These are phyloP conservation scores for Mamestra configurata DNA, from an alignment of 1,140 invertebrate species.

Conservation along the genomic window DNA sequence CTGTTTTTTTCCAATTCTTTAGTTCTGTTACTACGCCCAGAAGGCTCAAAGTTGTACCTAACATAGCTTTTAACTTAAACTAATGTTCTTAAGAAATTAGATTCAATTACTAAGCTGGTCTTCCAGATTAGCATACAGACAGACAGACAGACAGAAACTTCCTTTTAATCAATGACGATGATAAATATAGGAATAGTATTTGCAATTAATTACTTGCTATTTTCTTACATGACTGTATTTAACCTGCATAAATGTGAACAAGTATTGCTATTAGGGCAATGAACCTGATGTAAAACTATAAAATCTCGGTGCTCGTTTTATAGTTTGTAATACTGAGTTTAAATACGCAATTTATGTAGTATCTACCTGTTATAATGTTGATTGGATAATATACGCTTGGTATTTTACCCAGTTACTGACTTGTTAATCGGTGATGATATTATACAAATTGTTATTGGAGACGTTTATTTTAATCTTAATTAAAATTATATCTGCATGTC, in stretches of 20 bases:
- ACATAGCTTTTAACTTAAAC: neutral
- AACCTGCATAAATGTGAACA: slow-evolving; percentile 21
- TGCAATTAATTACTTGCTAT: slow-evolving; percentile 30
- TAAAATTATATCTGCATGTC: no score
- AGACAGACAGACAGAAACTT: slow-evolving; percentile 11
- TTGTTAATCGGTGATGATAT: neutral
- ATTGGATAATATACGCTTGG: neutral
- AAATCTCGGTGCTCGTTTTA: slow-evolving; percentile 20
- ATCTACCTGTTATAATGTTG: neutral
- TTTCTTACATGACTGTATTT: slow-evolving; percentile 6
- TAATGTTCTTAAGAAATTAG: neutral
- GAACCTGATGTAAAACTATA: slow-evolving; percentile 31
- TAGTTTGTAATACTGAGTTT: neutral
- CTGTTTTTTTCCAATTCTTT: neutral
- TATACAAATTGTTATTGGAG: no score
- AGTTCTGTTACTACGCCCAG: neutral
- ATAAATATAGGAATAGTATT: slow-evolving; percentile 10
- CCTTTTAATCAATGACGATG: slow-evolving; percentile 1
- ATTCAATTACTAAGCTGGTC: neutral
- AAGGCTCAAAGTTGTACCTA: neutral
- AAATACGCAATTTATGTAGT: neutral
- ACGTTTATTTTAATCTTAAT: no score
- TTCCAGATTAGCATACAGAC: slow-evolving; percentile 21
- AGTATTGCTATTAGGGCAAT: neutral
- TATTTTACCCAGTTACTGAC: neutral